Percentiles rank a stretch among this genome's conserved stretches.
phyloP scores from a whole-genome alignment of 1,140 invertebrate genomes.

The Lepidurus packardi region DNA sequence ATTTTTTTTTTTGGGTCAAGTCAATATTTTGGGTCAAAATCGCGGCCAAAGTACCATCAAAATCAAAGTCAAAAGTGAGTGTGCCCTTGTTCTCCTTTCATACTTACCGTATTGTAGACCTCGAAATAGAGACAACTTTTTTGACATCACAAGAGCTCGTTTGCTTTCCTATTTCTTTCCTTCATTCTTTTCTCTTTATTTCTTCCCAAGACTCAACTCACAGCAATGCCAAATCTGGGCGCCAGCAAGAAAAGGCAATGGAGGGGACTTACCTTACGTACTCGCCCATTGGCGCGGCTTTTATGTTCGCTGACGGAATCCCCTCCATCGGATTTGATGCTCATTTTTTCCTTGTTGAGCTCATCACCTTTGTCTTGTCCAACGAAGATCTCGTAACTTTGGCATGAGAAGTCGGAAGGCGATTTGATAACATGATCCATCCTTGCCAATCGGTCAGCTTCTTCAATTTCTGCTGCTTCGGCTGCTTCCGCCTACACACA shows the following conservation, averaged over 20 bases:
- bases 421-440: slow-evolving; percentile 60
- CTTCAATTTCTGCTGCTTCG: slow-evolving; percentile 49
- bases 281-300: slow-evolving; percentile 55
- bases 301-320: slow-evolving; percentile 69
- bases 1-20: background rate
- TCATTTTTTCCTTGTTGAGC: slow-evolving; percentile 83
- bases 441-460: slow-evolving; percentile 48
- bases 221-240: background rate
- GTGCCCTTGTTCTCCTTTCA: too few relatives aligned
- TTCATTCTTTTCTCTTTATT: background rate
- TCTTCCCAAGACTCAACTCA: background rate
- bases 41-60: too few relatives aligned
- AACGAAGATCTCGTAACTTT: slow-evolving; percentile 83
- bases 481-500: slow-evolving; percentile 48
- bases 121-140: too few relatives aligned
- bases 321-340: slow-evolving; percentile 73
- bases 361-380: slow-evolving; percentile 78
- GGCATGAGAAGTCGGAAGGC: slow-evolving; percentile 79
- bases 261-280: slow-evolving; percentile 70
- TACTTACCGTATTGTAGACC: too few relatives aligned
- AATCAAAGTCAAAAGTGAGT: too few relatives aligned
- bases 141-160: too few relatives aligned
- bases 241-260: background rate
- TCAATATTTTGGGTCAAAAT: background rate
- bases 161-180: too few relatives aligned